phyloP scores from a whole-genome alignment of 2,888 invertebrate genomes.

The Andrena fulva region DNA sequence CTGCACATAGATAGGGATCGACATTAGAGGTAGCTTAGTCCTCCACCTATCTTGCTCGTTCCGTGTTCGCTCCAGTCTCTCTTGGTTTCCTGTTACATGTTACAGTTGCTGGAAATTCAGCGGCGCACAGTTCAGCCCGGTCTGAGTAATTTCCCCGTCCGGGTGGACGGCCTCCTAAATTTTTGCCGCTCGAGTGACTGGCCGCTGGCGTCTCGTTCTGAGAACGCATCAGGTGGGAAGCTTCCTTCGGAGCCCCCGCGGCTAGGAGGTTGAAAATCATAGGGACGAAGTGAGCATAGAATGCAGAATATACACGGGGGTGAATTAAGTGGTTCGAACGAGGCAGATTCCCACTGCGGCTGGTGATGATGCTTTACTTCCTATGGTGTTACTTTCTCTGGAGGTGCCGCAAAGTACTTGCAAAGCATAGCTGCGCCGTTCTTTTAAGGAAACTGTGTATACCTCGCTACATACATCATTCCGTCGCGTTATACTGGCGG shows the following conservation, averaged over 20 bases:
- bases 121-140: conserved; percentile 78
- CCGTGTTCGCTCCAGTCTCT: conserved; percentile 49
- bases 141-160: conserved; percentile 78
- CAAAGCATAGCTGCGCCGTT: too few species aligned
- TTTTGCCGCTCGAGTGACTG: background rate
- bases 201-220: background rate
- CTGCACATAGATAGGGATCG: conserved; percentile 80
- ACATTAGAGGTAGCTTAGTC: conserved; percentile 76
- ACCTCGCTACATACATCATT: too few species aligned
- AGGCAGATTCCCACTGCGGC: too few species aligned
- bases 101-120: conserved; percentile 83
- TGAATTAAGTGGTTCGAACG: too few species aligned
- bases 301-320: too few species aligned
- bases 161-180: background rate
- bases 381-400: too few species aligned
- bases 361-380: too few species aligned
- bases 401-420: too few species aligned
- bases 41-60: conserved; percentile 56
- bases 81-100: conserved; percentile 81
- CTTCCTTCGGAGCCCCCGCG: too few species aligned
- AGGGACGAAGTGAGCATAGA: background rate
- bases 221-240: background rate
- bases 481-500: too few species aligned
- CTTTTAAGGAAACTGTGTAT: too few species aligned
- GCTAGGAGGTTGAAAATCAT: background rate